Evolutionary conservation across 2,797 vertebrate genomes (phyloP).

Genomic region (Gouania willdenowi): DNA sequence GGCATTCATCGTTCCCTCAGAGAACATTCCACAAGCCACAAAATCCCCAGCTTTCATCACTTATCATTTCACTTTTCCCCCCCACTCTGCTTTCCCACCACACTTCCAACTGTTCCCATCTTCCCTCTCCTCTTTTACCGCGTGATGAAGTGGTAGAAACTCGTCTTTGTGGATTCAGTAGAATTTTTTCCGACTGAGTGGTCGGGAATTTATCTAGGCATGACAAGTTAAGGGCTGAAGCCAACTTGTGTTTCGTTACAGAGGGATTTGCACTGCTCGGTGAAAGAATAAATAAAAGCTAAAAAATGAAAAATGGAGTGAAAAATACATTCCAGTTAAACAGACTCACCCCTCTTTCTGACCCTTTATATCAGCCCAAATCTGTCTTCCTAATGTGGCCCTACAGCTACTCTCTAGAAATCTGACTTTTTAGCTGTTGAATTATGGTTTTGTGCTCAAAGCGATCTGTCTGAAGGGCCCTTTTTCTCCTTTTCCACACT

Average conservation of each 20-base stretch:
- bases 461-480: constrained; percentile 18
- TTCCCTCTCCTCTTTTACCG: not conserved
- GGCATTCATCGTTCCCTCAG: constrained; percentile 31
- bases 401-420: constrained; percentile 9
- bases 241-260: constrained; percentile 2
- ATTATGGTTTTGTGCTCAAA: constrained; percentile 15
- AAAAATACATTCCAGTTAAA: constrained; percentile 5
- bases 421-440: constrained; percentile 19
- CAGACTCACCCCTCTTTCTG: not conserved
- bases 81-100: constrained; percentile 7
- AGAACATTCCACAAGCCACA: constrained; percentile 56
- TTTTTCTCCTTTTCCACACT: not conserved
- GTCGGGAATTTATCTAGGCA: constrained; percentile 11
- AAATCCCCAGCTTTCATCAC: constrained; percentile 28
- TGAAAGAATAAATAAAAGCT: not conserved
- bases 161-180: not conserved
- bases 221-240: not conserved
- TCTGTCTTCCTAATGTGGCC: constrained; percentile 7
- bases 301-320: not conserved
- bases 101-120: not conserved
- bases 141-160: constrained; percentile 8
- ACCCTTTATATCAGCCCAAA: not conserved
- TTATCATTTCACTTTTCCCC: constrained; percentile 17
- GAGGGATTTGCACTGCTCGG: not conserved
- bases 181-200: constrained; percentile 6